Evolutionary conservation across 2,888 invertebrate genomes (phyloP), one percentile per base, ranked within the genome.

Genomic region (Miltochrista miniata): DNA sequence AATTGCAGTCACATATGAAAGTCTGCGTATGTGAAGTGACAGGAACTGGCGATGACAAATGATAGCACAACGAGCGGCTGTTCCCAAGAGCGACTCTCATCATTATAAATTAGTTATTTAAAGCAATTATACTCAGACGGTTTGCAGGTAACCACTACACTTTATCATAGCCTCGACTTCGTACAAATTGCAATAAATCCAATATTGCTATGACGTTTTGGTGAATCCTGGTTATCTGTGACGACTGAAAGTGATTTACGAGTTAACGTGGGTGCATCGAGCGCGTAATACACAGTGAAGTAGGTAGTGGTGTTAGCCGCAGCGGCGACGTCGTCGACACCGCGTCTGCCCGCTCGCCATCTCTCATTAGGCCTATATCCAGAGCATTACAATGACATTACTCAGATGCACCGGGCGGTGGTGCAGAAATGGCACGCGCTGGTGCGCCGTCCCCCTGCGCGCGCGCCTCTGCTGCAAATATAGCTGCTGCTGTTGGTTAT

Each of bases 351-450:
- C 66, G 71, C 71, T 54, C 68, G 79, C 75, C 74, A 72, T 72
- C 81, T 75, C 74, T 73, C 82, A 76, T 81, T 73, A 79, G 80
- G 81, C 76, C 81, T 90, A 89, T 87, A 90, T 90, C 79, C 83
- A 85, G 89, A 86, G 83, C 88, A 90, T 90, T 90, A 89, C 88
- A 90, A 89, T 89, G 88, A 78, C 87, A 91, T 91, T 91, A 90
- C 87, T 91, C 90, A 90, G 89, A 90, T 90, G 90, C 90, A 90
- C 88, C 84, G 90, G 87, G 85, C 88, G 82, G 73, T 87, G 87
- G 78, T 89, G 90, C 90, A 90, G 87, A 90, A 90, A 90, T 90
- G 90, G 90, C 90, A 89, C 90, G 90, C 89, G 83, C 77, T 75
- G 81, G 68, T 74, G 72, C 68, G 48, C 46, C 43, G 4, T 11